Evolutionary conservation across 2,113 vertebrate species (phyloP).

Genomic region (Tenrec ecaudatus): DNA sequence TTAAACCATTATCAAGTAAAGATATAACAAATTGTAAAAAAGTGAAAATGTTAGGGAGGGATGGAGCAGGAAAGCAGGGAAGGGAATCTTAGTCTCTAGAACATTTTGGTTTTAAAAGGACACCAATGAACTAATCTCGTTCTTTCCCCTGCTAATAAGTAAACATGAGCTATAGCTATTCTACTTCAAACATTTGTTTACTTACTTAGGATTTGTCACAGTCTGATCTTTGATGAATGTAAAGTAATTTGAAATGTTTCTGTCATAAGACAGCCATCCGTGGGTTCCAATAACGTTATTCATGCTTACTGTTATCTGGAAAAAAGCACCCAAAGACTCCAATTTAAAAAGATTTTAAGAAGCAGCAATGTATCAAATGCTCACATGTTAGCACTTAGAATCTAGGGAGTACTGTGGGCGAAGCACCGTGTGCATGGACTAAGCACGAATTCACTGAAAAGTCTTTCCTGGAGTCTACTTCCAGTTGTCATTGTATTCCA

Average conservation of each 20-base stretch:
- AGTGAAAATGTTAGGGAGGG: neutral
- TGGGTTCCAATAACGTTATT: conserved; percentile 95
- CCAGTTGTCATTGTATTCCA: neutral
- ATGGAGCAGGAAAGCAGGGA: neutral
- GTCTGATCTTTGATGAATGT: conserved; percentile 98
- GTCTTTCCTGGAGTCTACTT: neutral
- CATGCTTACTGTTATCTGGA: conserved; percentile 93
- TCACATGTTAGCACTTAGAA: conserved; percentile 40
- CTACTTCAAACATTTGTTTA: conserved; percentile 49
- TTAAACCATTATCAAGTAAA: conserved; percentile 33
- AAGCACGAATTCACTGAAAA: neutral
- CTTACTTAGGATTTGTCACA: conserved; percentile 96
- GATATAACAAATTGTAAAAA: neutral
- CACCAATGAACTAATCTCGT: neutral
- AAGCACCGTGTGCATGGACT: neutral
- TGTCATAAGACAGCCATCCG: conserved; percentile 97
- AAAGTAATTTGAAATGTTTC: conserved; percentile 98
- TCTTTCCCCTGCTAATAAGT: conserved; percentile 26
- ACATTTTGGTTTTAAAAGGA: conserved; percentile 18
- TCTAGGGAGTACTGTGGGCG: neutral
- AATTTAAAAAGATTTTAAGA: conserved; percentile 51
- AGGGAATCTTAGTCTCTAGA: neutral
- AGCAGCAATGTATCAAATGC: neutral
- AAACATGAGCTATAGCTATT: neutral
- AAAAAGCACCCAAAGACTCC: conserved; percentile 57